Evolutionary conservation across 2,797 vertebrate species (phyloP).

Genomic region (Acropternis orthonyx): DNA sequence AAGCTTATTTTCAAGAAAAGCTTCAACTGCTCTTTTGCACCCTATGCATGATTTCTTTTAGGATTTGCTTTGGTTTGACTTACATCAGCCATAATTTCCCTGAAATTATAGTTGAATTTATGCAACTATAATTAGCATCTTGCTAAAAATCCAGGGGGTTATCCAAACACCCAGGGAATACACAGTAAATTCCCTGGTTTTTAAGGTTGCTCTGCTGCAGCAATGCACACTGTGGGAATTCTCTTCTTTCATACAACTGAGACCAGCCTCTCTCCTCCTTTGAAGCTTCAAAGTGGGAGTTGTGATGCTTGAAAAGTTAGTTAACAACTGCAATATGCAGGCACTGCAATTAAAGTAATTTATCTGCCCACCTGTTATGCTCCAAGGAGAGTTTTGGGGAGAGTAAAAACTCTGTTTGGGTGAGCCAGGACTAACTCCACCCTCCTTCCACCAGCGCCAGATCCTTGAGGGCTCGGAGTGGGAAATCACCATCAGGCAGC

Average conservation of each 20-base stretch:
- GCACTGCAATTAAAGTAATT: background rate
- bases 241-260: background rate
- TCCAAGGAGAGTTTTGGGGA: accelerated
- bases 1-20: background rate
- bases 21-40: background rate
- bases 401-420: accelerated
- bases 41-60: background rate
- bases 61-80: background rate
- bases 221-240: background rate
- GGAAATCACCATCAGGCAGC: accelerated
- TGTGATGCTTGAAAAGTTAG: background rate
- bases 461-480: accelerated
- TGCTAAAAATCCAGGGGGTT: background rate
- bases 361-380: accelerated
- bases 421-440: accelerated
- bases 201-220: background rate
- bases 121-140: background rate
- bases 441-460: background rate
- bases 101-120: background rate
- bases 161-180: background rate
- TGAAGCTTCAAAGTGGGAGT: accelerated
- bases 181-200: background rate
- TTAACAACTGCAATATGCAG: accelerated
- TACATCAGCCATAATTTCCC: background rate
- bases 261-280: background rate